A percentile compares a stretch with the other conserved stretches of the same genome.
Conservation (phyloP, 2,113 vertebrate species). For the Enhydra lutris region DNA sequence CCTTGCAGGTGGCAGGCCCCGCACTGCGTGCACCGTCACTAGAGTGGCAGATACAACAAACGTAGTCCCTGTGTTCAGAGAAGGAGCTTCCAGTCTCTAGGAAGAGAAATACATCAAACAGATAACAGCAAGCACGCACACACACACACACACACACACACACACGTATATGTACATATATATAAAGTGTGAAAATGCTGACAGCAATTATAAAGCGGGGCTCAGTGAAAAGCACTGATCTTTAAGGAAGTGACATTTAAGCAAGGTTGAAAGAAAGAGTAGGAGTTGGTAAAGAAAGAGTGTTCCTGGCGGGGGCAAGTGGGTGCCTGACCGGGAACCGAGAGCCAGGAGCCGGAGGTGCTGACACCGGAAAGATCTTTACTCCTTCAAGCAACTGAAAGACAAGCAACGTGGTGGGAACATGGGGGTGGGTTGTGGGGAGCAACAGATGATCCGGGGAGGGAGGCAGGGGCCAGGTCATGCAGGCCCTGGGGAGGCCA, state of each 20-base stretch:
- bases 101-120: background rate
- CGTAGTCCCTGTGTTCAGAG: background rate
- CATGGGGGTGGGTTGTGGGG: rapidly evolving
- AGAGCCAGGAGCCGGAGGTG: background rate
- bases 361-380: background rate
- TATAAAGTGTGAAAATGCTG: background rate
- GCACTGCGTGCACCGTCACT: background rate
- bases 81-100: background rate
- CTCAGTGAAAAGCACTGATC: background rate
- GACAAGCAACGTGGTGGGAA: background rate
- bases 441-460: background rate
- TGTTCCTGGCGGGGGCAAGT: background rate
- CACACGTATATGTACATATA: background rate
- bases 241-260: background rate
- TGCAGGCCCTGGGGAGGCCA: background rate
- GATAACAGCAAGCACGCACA: background rate
- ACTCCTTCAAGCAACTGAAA: background rate
- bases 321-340: background rate
- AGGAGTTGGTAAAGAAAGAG: background rate
- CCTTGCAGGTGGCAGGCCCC: background rate
- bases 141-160: background rate
- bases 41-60: background rate
- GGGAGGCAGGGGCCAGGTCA: background rate
- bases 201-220: background rate
- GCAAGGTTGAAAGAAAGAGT: background rate